Percentiles rank a stretch among this genome's conserved stretches.
Evolutionary conservation across 2,888 invertebrate genomes (phyloP).

Genomic region (Baronia brevicornis): DNA sequence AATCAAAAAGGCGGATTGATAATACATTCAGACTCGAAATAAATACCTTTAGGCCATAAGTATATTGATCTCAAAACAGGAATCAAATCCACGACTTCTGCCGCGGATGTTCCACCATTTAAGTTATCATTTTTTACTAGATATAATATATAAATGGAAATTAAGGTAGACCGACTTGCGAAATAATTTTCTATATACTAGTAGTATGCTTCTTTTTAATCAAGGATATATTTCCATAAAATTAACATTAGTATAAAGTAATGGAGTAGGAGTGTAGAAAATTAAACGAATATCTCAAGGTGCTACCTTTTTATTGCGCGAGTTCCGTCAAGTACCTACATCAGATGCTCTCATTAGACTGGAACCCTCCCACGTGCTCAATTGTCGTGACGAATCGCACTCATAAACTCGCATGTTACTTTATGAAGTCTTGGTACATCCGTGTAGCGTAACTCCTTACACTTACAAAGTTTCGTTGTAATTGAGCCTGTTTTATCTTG

Average conservation of each 20-base stretch:
- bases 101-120: too few species aligned
- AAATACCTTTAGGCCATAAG: too few species aligned
- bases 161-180: too few species aligned
- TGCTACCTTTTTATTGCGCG: conserved; percentile 39
- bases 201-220: conserved; percentile 1
- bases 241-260: conserved; percentile 6
- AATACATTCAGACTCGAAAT: too few species aligned
- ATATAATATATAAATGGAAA: too few species aligned
- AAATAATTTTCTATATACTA: too few species aligned
- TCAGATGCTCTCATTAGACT: conserved; percentile 34
- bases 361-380: conserved; percentile 50
- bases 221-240: neutral
- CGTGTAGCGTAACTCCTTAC: conserved; percentile 8
- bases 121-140: too few species aligned
- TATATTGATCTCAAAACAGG: too few species aligned
- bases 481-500: conserved; percentile 8
- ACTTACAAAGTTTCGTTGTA: conserved; percentile 14
- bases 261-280: conserved; percentile 17
- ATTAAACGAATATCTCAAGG: conserved; percentile 34
- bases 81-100: too few species aligned
- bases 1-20: too few species aligned
- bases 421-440: conserved; percentile 33
- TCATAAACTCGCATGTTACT: conserved; percentile 60
- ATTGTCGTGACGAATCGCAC: conserved; percentile 68
- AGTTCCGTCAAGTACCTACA: conserved; percentile 26